Evolutionary conservation across 2,888 invertebrate genomes (phyloP).

Genomic region (Sialis fuliginosa): DNA sequence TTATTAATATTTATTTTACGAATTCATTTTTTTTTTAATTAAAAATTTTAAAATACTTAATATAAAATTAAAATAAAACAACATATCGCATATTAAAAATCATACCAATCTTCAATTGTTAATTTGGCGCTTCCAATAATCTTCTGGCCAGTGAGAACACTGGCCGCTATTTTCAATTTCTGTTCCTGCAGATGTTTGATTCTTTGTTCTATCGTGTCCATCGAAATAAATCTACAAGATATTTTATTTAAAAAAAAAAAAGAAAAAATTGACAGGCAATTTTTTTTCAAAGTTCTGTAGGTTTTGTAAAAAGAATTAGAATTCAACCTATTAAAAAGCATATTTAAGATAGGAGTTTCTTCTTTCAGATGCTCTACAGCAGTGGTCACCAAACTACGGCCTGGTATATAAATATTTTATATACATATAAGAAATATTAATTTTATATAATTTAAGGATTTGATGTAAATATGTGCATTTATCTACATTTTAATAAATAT

Average conservation of each 20-base stretch:
- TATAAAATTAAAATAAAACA: no score
- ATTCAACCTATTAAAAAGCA: not conserved
- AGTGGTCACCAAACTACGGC: no score
- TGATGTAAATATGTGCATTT: no score
- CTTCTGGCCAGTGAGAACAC: conserved; percentile 55
- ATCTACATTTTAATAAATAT: no score
- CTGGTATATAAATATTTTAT: no score
- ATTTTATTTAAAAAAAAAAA: conserved; percentile 7
- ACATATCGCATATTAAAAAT: conserved; percentile 38
- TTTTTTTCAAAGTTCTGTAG: not conserved
- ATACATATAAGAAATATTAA: no score
- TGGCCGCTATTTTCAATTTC: conserved; percentile 60
- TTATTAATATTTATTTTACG: no score
- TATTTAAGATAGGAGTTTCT: no score
- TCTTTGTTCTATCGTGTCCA: conserved; percentile 75
- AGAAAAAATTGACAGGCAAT: not conserved
- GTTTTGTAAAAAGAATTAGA: not conserved
- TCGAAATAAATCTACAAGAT: conserved; percentile 52
- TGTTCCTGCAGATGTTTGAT: conserved; percentile 64
- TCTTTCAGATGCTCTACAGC: no score
- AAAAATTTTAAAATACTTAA: no score
- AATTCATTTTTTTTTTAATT: no score
- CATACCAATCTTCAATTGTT: conserved; percentile 57
- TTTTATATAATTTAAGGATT: no score
- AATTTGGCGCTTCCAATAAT: conserved; percentile 47